Conservation (phyloP, 2,113 vertebrate genomes). For the Siniperca chuatsi region DNA sequence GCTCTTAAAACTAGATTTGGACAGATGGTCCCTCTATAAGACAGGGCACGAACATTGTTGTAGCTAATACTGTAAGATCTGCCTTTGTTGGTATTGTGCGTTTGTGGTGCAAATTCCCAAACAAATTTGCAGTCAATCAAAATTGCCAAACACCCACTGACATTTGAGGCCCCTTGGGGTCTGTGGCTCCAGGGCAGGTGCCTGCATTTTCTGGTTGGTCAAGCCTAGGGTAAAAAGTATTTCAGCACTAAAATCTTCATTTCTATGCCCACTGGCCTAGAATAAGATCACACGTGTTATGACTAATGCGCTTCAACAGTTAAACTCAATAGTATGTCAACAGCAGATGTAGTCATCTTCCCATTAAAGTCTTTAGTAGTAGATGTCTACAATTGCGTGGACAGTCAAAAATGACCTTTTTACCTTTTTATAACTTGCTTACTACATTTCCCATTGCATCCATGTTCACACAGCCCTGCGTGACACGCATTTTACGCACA, state of each 20-base stretch:
- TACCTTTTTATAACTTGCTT: neutral
- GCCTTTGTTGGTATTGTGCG: no score
- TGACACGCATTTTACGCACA: slow-evolving; percentile 70
- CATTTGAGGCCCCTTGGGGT: neutral
- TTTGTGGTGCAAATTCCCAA: neutral
- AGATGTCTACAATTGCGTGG: neutral
- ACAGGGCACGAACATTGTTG: neutral
- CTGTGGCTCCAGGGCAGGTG: neutral
- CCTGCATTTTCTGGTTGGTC: neutral
- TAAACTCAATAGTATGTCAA: neutral
- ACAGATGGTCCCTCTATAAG: neutral
- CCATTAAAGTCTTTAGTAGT: neutral
- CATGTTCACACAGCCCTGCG: slow-evolving; percentile 22
- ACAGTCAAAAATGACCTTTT: neutral
- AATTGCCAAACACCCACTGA: neutral
- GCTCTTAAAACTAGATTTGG: neutral
- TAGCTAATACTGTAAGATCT: neutral
- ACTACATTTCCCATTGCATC: slow-evolving; percentile 72
- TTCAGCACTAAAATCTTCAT: neutral
- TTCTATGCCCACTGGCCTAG: neutral
- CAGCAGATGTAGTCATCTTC: neutral
- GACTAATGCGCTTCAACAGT: neutral
- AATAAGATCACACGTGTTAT: neutral
- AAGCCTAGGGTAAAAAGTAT: neutral
- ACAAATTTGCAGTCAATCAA: neutral